Conservation (phyloP, 2,113 vertebrate species). For the Sinocyclocheilus anshuiensis region DNA sequence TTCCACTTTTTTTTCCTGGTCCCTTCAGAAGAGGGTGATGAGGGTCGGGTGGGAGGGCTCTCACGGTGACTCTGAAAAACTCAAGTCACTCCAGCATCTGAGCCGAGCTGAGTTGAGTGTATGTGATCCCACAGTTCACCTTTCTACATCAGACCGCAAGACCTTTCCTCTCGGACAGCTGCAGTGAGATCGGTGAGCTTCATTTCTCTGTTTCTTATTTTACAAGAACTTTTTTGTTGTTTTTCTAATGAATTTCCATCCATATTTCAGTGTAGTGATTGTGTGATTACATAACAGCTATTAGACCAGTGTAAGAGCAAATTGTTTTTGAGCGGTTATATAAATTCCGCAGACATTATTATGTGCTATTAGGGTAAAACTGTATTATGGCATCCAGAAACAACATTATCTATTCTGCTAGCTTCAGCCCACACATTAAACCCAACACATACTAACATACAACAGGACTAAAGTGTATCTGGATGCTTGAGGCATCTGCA, state of each 20-base stretch:
- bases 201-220: neutral
- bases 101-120: slow-evolving; percentile 29
- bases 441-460: slow-evolving; percentile 1
- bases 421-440: neutral
- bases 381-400: slow-evolving; percentile 10
- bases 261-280: neutral
- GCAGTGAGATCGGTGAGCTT: slow-evolving; percentile 33
- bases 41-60: slow-evolving; percentile 46
- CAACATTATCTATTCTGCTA: neutral
- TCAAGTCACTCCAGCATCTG: slow-evolving; percentile 1
- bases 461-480: neutral
- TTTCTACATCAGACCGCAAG: neutral
- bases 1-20: slow-evolving; percentile 3
- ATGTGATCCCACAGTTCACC: slow-evolving; percentile 28
- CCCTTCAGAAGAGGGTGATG: slow-evolving; percentile 23
- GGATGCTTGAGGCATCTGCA: neutral
- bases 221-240: neutral
- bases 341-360: neutral
- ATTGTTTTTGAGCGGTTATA: neutral
- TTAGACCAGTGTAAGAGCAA: neutral
- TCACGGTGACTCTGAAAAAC: slow-evolving; percentile 42
- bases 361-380: slow-evolving; percentile 17
- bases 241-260: neutral
- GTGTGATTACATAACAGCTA: neutral
- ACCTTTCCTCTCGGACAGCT: neutral